A percentile compares a stretch with the other conserved stretches of the same genome.
These are phyloP conservation scores for Pasiphila rectangulata DNA, from an alignment of 2,888 invertebrate species.

Conservation along the genomic window DNA sequence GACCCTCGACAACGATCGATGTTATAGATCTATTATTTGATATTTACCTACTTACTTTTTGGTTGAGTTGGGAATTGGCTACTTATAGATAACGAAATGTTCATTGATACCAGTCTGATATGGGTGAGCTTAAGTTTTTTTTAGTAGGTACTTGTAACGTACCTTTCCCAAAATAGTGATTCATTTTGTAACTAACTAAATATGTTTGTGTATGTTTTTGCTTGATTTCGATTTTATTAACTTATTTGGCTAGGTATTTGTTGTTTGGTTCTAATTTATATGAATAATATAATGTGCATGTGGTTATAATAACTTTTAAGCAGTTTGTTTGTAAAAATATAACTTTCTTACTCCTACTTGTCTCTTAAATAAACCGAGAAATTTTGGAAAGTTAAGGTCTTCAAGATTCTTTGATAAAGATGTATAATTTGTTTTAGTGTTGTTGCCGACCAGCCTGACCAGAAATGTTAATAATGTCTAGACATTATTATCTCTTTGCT, in stretches of 20 bases:
- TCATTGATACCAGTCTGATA: too few relatives aligned
- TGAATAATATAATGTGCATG: constrained; percentile 41
- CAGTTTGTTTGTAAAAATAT: not conserved
- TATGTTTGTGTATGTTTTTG: constrained; percentile 54
- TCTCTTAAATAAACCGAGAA: not conserved
- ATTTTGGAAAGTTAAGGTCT: not conserved
- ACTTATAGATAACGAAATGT: too few relatives aligned
- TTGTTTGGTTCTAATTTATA: constrained; percentile 63
- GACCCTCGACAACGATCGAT: too few relatives aligned
- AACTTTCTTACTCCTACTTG: not conserved
- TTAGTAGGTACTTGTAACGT: not conserved
- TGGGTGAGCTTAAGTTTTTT: too few relatives aligned
- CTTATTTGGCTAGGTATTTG: constrained; percentile 67
- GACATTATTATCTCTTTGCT: too few relatives aligned
- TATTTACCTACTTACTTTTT: too few relatives aligned
- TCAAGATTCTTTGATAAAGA: not conserved
- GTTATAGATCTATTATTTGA: too few relatives aligned
- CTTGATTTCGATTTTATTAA: constrained; percentile 69
- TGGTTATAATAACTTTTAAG: constrained; percentile 40
- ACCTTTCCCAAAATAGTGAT: not conserved
- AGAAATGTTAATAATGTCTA: too few relatives aligned
- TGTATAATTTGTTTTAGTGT: too few relatives aligned
- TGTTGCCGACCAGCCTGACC: too few relatives aligned
- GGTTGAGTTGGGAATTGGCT: too few relatives aligned
- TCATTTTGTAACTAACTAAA: not conserved